These are phyloP conservation scores for Ceyx melanurus DNA, from an alignment of 2,113 vertebrate genomes.

Conservation along the genomic window DNA sequence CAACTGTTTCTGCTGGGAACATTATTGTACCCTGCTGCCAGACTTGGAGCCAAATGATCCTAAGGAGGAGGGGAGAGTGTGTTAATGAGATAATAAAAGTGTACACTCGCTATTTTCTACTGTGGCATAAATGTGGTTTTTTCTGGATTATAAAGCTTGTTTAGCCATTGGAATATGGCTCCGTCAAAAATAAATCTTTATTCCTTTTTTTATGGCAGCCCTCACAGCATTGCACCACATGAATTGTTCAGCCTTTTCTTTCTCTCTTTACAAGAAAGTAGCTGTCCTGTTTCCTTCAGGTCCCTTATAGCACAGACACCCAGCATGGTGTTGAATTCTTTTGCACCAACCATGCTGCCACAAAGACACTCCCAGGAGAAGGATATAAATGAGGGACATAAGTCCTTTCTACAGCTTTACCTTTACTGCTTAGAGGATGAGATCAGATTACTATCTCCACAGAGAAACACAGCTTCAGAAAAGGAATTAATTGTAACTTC, in stretches of 20 bases:
- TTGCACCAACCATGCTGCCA: neutral
- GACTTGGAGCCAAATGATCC: constrained; percentile 19
- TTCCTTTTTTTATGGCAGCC: neutral
- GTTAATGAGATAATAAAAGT: constrained; percentile 43
- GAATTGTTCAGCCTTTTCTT: neutral
- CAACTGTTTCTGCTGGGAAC: constrained; percentile 40
- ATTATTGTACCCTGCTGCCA: neutral
- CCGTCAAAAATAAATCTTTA: neutral
- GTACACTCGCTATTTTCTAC: neutral
- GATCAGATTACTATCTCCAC: neutral
- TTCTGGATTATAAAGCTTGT: neutral
- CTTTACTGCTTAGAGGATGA: neutral
- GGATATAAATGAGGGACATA: neutral
- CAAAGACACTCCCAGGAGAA: neutral
- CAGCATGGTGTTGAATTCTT: neutral
- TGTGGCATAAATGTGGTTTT: neutral
- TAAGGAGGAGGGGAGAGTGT: neutral
- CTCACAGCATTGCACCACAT: neutral
- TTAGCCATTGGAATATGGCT: neutral
- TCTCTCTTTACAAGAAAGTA: neutral
- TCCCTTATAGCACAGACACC: neutral
- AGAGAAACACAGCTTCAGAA: neutral
- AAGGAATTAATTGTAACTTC: neutral
- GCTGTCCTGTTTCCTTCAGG: neutral
- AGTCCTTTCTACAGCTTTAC: neutral